Conservation (phyloP, 2,113 vertebrate species). For the Otus sunia region DNA sequence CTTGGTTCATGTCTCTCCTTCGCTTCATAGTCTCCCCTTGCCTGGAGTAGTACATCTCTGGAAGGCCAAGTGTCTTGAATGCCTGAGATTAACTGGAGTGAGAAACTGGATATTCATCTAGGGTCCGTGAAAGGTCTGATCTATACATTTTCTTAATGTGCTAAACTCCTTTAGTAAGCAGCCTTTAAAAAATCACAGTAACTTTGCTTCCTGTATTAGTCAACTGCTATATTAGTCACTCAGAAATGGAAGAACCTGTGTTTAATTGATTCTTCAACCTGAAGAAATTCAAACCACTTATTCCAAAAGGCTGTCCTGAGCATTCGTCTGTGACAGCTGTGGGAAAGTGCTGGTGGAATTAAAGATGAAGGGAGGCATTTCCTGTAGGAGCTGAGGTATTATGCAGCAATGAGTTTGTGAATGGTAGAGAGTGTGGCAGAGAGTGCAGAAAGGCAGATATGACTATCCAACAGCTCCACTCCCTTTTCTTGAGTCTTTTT, state of each 20-base stretch:
- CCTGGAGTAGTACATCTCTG: background rate
- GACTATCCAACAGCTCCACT: background rate
- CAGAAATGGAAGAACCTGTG: background rate
- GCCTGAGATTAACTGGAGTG: background rate
- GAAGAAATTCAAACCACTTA: background rate
- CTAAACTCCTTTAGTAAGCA: background rate
- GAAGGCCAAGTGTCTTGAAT: background rate
- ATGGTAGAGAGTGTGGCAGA: background rate
- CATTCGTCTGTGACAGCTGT: background rate
- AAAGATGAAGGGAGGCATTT: background rate
- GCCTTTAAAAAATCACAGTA: background rate
- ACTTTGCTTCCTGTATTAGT: background rate
- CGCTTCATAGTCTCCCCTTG: background rate
- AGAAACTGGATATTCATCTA: background rate
- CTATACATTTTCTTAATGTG: background rate
- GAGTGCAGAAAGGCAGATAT: background rate
- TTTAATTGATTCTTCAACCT: slow-evolving; percentile 26
- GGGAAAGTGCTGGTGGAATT: background rate
- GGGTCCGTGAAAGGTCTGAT: background rate
- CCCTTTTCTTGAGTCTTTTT: background rate
- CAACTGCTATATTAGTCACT: background rate
- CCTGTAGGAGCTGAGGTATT: background rate
- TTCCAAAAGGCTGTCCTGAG: background rate
- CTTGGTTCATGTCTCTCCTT: background rate
- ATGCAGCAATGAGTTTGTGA: background rate